Base-by-base conservation (phyloP, 2,888 invertebrate species). In the Nomada flava region DNA sequence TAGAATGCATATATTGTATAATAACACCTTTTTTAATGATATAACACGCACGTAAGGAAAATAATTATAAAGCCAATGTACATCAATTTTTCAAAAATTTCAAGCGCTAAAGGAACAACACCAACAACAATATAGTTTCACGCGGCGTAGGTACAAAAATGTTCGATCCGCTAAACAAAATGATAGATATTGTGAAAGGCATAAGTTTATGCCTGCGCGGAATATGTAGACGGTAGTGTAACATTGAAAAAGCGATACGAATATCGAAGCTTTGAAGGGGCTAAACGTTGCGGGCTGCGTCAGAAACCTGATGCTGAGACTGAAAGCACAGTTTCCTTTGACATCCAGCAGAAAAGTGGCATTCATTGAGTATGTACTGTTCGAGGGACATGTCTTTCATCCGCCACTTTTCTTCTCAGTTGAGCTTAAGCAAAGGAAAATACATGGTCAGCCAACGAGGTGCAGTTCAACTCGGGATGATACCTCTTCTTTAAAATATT, bases 361-460 rank as follows among this genome's bases (percentile, higher is more conserved):
- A 79, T 85, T 82, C 85, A 78, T 75, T 68, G 82, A 82, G 80
- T 73, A 72, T 73, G 71, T 75, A 74, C 68, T 76, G 74, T 76
- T 81, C 69, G 68, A 57, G 76, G 62, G 53, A 73, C 68, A 65
- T 80, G 79, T 86, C 86, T 86, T 86, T 87, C 85, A 80, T 63
- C 78, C 69, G 67, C 67, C 78, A 79, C 80, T 84, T 85, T 82
- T 84, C 82, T 85, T 80, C 68, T 64, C 72, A 10, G 65, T n/a
- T 29, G 36, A 10, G 60, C 63, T 52, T n/a, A 52, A 74, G 64
- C 64, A 36, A 78, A 72, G 71, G 68, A 76, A 81, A 82, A 62
- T 80, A 84, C 65, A n/a, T 63, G 57, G 60, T 42, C 53, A 60
- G 75, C 64, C 76, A 77, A 83, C 69, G 75, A 83, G 75, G 42